A percentile compares a stretch with the other conserved stretches of the same genome.
Evolutionary conservation across 1,140 invertebrate species (phyloP).

Genomic region (Drosophila kepulauana): DNA sequence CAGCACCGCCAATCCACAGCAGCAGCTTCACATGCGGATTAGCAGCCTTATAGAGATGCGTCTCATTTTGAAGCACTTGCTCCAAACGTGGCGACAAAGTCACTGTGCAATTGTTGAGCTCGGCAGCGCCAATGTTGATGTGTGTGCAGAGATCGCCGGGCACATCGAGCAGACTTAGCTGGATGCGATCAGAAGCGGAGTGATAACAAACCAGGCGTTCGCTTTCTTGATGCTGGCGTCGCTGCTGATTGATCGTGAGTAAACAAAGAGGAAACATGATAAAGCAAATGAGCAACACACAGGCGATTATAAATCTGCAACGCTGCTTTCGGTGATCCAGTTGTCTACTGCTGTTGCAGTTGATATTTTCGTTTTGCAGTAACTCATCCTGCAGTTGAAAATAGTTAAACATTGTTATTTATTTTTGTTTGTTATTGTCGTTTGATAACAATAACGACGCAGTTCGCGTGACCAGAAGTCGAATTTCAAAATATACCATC

Average conservation of each 20-base stretch:
- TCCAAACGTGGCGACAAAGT: conserved; percentile 84
- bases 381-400: neutral
- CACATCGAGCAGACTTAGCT: conserved; percentile 87
- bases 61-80: conserved; percentile 85
- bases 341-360: neutral
- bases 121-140: conserved; percentile 91
- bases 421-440: conserved; percentile 23
- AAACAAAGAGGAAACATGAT: conserved; percentile 22
- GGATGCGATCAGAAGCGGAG: conserved; percentile 73
- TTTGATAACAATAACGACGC: conserved; percentile 1
- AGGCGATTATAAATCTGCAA: conserved; percentile 10
- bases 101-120: conserved; percentile 88
- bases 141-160: conserved; percentile 92
- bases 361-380: neutral
- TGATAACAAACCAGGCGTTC: conserved; percentile 89
- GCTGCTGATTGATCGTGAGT: neutral
- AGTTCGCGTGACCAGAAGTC: neutral
- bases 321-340: neutral
- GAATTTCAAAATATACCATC: conserved; percentile 1
- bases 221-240: neutral
- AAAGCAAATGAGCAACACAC: conserved; percentile 3
- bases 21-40: conserved; percentile 91
- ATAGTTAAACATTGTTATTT: conserved; percentile 36
- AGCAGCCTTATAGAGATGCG: conserved; percentile 87
- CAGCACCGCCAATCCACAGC: conserved; percentile 90